Conservation (phyloP, 2,888 invertebrate species). For the Seira musarum region DNA sequence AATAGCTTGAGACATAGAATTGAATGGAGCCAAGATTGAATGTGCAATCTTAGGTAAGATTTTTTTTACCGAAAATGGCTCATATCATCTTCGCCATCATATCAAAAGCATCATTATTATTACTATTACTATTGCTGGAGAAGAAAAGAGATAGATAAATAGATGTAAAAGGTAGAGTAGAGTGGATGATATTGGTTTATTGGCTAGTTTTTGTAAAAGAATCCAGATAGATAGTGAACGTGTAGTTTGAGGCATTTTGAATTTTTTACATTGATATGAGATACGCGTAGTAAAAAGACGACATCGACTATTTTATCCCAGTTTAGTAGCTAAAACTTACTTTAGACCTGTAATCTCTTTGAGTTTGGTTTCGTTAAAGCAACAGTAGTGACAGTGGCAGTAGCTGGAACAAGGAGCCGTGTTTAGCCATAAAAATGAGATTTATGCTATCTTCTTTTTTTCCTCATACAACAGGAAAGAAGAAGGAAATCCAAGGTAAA, state of each 20-base stretch:
- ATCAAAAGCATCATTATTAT: slow-evolving; percentile 52
- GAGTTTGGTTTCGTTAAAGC: too few species aligned
- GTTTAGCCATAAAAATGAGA: slow-evolving; percentile 46
- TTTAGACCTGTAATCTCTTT: too few species aligned
- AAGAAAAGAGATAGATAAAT: background rate
- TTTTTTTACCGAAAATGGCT: slow-evolving; percentile 38
- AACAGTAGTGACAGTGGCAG: slow-evolving; percentile 36
- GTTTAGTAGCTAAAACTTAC: too few species aligned
- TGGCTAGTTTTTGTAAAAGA: too few species aligned
- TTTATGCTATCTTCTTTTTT: slow-evolving; percentile 42
- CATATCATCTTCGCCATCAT: slow-evolving; percentile 50
- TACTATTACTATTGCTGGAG: slow-evolving; percentile 5
- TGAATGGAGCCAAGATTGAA: slow-evolving; percentile 26
- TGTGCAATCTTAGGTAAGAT: slow-evolving; percentile 29
- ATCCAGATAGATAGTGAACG: too few species aligned
- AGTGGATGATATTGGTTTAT: too few species aligned
- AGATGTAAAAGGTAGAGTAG: too few species aligned
- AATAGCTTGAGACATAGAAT: too few species aligned
- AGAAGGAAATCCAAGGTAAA: background rate
- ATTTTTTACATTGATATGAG: too few species aligned
- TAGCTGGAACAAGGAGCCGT: slow-evolving; percentile 26
- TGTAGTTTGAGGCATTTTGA: too few species aligned
- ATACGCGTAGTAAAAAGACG: too few species aligned
- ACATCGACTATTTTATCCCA: too few species aligned
- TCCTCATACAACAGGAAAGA: background rate